Percentiles rank a stretch among this genome's conserved stretches.
Conservation (phyloP, 2,113 vertebrate genomes). For the Eonycteris spelaea region DNA sequence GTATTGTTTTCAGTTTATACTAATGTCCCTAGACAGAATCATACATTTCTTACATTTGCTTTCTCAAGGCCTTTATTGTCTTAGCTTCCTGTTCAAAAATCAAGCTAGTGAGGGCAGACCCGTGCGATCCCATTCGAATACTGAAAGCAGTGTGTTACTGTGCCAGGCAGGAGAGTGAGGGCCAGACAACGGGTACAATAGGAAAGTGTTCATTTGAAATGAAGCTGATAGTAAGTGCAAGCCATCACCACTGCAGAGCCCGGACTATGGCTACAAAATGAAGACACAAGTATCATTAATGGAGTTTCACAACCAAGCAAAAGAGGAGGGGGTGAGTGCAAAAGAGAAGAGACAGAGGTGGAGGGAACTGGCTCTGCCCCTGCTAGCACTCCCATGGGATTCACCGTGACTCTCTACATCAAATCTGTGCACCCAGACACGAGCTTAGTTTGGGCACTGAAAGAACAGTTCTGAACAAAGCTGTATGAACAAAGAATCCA, state of each 20-base stretch:
- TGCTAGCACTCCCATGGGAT: background rate
- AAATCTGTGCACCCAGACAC: background rate
- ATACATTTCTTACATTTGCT: slow-evolving; percentile 83
- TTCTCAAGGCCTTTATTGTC: slow-evolving; percentile 84
- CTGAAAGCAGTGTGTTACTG: slow-evolving; percentile 81
- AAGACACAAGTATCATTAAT: slow-evolving; percentile 9
- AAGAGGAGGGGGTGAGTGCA: slow-evolving; percentile 13
- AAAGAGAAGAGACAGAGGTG: slow-evolving; percentile 19
- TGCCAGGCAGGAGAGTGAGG: slow-evolving; percentile 83
- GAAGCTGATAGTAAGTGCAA: slow-evolving; percentile 65
- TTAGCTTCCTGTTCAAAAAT: slow-evolving; percentile 83
- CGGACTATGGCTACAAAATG: slow-evolving; percentile 41
- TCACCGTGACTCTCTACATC: background rate
- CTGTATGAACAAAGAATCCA: background rate
- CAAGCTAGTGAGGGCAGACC: slow-evolving; percentile 77
- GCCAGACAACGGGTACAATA: slow-evolving; percentile 80
- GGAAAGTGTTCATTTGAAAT: slow-evolving; percentile 74
- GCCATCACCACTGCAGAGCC: slow-evolving; percentile 31
- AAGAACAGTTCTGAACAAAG: slow-evolving; percentile 49
- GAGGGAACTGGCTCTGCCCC: background rate
- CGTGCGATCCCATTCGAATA: slow-evolving; percentile 79
- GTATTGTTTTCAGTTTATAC: slow-evolving; percentile 81
- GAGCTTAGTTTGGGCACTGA: background rate
- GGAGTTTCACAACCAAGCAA: slow-evolving; percentile 40
- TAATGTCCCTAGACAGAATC: slow-evolving; percentile 77